Evolutionary conservation across 53 echinoderm and acorn worm genomes (phyloP), one percentile per base, ranked within the genome.

Genomic region (Pentamera pediparva): DNA sequence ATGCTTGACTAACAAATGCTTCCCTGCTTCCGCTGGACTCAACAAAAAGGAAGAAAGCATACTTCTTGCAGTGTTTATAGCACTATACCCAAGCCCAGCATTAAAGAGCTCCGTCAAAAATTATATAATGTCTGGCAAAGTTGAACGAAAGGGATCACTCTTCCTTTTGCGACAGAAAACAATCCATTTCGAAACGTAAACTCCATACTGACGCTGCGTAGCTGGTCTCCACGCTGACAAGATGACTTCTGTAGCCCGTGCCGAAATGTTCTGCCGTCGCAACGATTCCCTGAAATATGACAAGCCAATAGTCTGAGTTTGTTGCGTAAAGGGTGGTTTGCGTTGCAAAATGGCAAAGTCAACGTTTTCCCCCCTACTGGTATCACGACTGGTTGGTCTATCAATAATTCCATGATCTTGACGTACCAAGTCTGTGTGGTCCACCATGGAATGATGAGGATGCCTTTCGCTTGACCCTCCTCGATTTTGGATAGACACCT

Each of bases 351-450:
- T 10, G 43, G 9, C 43, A 41, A 15, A 10, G 43, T 41, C 15
- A 41, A 15, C 9, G 43, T 41, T 26, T 58, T 25, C 26, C 29
- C 24, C 58, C 29, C 29, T 30, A 24, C 31, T 65, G 83, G 65
- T 18, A 83, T 51, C 4, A 76, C 6, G 0, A 79, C 4, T 24
- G 85, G 78, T 19, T 31, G 61, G 10, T 72, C 71, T 33, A 72
- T 59, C 24, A 84, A 17, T 20, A 84, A 27, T 15, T 73, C 65
- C 50, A 77, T 56, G 13, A 83, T 47, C 15, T 65, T 55, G 37
- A 58, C 39, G 55, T 61, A 84, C 80, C 76, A 85, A 8, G 86
- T 38, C 33, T 85, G 75, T 2, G 85, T 79, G 49, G 62, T 36
- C 79, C 85, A 79, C 36, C 70, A 13, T 28, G 85, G 79, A 21